A percentile compares a stretch with the other conserved stretches of the same genome.
These are phyloP conservation scores for Eclectus roratus DNA, from an alignment of 2,113 vertebrate species.

Conservation along the genomic window DNA sequence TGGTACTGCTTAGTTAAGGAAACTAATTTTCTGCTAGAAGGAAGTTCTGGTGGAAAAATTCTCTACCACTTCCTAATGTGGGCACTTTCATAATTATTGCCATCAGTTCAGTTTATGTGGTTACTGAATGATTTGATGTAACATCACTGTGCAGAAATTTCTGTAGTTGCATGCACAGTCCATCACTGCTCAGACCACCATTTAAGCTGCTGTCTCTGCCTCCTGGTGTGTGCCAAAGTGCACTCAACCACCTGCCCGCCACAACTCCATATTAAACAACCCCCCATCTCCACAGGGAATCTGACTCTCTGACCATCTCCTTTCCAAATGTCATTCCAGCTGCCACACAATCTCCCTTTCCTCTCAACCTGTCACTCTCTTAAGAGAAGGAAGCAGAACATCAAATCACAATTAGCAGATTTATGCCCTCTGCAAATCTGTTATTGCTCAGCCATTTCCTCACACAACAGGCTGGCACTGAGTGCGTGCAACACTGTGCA, in stretches of 20 bases:
- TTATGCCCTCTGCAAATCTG: neutral
- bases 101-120: neutral
- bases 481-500: accelerated
- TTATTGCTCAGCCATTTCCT: neutral
- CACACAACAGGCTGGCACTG: accelerated
- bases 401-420: neutral
- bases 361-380: neutral
- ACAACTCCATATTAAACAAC: accelerated
- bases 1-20: neutral
- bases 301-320: neutral
- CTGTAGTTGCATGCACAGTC: neutral
- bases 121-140: neutral
- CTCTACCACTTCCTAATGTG: neutral
- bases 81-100: neutral
- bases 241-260: accelerated
- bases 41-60: neutral
- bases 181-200: neutral
- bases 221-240: neutral
- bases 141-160: neutral
- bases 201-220: neutral
- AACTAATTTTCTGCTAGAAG: neutral
- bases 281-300: accelerated
- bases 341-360: neutral
- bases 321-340: neutral
- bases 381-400: neutral